A percentile compares a stretch with the other conserved stretches of the same genome.
Evolutionary conservation across 1,140 invertebrate species (phyloP).

Genomic region (Eupeodes corollae): DNA sequence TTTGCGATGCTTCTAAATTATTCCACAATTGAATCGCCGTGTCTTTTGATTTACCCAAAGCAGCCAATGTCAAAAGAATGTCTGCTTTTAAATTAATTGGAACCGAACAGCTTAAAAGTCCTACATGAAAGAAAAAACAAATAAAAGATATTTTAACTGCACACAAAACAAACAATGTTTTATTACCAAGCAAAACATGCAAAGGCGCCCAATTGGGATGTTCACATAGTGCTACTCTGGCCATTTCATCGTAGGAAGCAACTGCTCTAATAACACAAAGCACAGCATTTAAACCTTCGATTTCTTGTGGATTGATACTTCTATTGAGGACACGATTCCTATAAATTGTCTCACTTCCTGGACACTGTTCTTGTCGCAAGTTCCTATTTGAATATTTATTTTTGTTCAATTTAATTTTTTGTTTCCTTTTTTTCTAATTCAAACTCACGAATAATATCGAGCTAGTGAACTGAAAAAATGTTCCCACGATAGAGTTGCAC

Average conservation of each 20-base stretch:
- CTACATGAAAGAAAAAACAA: slow-evolving; percentile 19
- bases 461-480: slow-evolving; percentile 79
- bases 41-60: slow-evolving; percentile 60
- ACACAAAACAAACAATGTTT: slow-evolving; percentile 27
- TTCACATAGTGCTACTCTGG: slow-evolving; percentile 68
- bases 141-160: slow-evolving; percentile 2
- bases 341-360: slow-evolving; percentile 51
- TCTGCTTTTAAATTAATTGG: slow-evolving; percentile 76
- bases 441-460: slow-evolving; percentile 53
- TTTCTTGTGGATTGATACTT: slow-evolving; percentile 69
- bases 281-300: slow-evolving; percentile 76
- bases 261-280: slow-evolving; percentile 65
- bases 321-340: slow-evolving; percentile 43
- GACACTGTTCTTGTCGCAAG: slow-evolving; percentile 53
- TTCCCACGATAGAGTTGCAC: slow-evolving; percentile 64
- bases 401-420: not conserved
- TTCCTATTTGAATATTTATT: slow-evolving; percentile 12
- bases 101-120: slow-evolving; percentile 74
- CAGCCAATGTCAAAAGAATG: slow-evolving; percentile 61
- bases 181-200: slow-evolving; percentile 50
- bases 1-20: slow-evolving; percentile 73
- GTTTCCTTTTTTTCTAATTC: not conserved
- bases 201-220: slow-evolving; percentile 76
- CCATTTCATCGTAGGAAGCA: slow-evolving; percentile 64
- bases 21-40: slow-evolving; percentile 75